phyloP scores from a whole-genome alignment of 1,140 invertebrate genomes.

The Nilaparvata lugens region DNA sequence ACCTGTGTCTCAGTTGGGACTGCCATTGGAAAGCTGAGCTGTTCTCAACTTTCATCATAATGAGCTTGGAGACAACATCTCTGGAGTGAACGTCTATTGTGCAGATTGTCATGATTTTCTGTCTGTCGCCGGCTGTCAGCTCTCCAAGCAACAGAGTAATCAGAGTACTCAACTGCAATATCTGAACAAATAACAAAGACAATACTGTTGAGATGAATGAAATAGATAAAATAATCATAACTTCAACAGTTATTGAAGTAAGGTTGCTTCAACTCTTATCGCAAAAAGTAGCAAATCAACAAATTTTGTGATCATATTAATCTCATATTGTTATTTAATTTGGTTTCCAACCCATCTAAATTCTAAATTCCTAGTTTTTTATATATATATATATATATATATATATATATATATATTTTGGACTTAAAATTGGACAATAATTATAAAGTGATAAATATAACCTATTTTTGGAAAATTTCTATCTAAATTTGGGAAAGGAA shows the following conservation, averaged over 20 bases:
- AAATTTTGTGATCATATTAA: neutral
- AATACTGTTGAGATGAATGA: neutral
- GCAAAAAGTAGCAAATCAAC: neutral
- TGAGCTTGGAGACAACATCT: constrained; percentile 81
- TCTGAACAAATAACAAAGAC: constrained; percentile 28
- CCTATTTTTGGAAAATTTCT: too few relatives aligned
- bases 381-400: neutral
- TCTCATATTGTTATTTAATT: neutral
- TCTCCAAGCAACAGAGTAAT: constrained; percentile 75
- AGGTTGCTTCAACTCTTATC: too few relatives aligned
- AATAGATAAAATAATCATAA: too few relatives aligned
- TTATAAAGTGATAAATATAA: too few relatives aligned
- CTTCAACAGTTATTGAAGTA: too few relatives aligned
- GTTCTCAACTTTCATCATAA: constrained; percentile 69
- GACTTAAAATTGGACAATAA: too few relatives aligned
- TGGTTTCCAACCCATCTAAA: too few relatives aligned
- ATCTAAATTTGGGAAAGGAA: too few relatives aligned
- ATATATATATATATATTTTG: too few relatives aligned
- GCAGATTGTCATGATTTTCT: constrained; percentile 93
- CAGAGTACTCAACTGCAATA: constrained; percentile 67
- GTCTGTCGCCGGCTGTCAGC: constrained; percentile 67
- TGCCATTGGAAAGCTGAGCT: constrained; percentile 84
- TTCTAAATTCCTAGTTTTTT: too few relatives aligned
- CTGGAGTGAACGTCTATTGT: constrained; percentile 87
- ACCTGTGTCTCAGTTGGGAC: constrained; percentile 78